phyloP scores from a whole-genome alignment of 2,797 vertebrate genomes.

The Karalla daura region DNA sequence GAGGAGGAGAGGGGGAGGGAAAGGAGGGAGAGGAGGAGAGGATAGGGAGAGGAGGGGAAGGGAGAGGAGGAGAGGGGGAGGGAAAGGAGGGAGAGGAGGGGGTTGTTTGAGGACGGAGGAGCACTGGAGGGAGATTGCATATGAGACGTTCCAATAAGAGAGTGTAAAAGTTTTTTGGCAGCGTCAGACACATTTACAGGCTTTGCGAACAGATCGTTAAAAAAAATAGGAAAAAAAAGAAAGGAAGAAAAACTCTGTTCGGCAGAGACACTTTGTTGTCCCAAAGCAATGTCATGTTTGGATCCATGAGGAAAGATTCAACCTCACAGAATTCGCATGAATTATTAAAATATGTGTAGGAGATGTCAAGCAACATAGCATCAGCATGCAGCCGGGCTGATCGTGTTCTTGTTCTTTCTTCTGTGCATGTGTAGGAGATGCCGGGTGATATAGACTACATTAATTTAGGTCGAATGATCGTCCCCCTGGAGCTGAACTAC shows the following conservation, averaged over 20 bases:
- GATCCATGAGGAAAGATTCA: slow-evolving; percentile 24
- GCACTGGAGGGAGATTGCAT: slow-evolving; percentile 19
- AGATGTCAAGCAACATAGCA: slow-evolving; percentile 18
- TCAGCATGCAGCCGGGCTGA: not conserved
- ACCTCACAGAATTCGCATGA: slow-evolving; percentile 13
- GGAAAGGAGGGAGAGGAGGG: too few species aligned
- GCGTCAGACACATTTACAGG: slow-evolving; percentile 10
- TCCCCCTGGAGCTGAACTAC: slow-evolving; percentile 86
- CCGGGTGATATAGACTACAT: slow-evolving; percentile 85
- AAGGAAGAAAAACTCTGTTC: not conserved
- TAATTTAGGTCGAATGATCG: slow-evolving; percentile 80
- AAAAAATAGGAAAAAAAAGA: too few species aligned
- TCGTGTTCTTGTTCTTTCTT: slow-evolving; percentile 24
- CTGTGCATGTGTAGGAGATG: slow-evolving; percentile 80
- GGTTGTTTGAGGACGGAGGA: slow-evolving; percentile 17
- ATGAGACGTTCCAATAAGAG: slow-evolving; percentile 19
- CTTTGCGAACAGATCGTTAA: not conserved
- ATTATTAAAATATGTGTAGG: slow-evolving; percentile 38
- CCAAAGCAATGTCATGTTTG: slow-evolving; percentile 6
- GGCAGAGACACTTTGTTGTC: slow-evolving; percentile 3
- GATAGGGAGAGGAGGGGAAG: too few species aligned
- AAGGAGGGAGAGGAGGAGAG: too few species aligned
- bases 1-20: too few species aligned
- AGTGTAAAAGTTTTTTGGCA: slow-evolving; percentile 8
- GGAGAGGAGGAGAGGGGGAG: too few species aligned